Base-by-base conservation (phyloP, 2,113 vertebrate genomes). In the Lasiurus borealis region DNA sequence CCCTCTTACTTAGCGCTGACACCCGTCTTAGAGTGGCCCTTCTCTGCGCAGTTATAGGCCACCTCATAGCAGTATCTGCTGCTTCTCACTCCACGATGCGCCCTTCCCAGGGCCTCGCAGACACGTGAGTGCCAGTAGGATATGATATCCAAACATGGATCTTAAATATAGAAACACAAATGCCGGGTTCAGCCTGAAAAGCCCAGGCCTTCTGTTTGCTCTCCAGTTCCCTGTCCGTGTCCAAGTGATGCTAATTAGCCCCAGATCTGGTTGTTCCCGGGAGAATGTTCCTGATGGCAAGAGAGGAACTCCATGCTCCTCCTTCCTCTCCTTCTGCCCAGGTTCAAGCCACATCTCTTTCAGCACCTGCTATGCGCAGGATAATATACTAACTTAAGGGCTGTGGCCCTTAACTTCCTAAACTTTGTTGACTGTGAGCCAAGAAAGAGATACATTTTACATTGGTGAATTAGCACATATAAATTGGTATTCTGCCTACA, bases 371-470 rank as follows among this genome's bases (percentile, higher is more conserved):
- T 12, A 5, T 40, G 76, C 48, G 52, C 73, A 54, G 59, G 4
- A 8, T 23, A 11, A 19, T 6, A 1, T 29, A 1, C 23, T 25
- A 7, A 5, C 77, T 57, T 73, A 5, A 23, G 64, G 21, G 34
- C 12, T 1, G 6, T 80, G 40, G 11, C 46, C 54, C 54, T 91
- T 34, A 62, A 23, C 29, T 91, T 88, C 31, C 34, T 21, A 25
- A 72, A 83, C 13, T 50, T 75, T 59, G 36, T 64, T 77, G n/a
- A 80, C 25, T 68, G 0, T 18, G 50, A 19, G 71, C 46, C 23
- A 6, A 54, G 4, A 91, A 94, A 72, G 75, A 90, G 77, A 66
- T 81, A 46, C n/a, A 13, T 66, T 93, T 91, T 87, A 52, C 8
- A 13, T 31, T 2, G 12, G 21, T 91, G 40, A 84, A 36, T 14